Conservation (phyloP, 2,888 invertebrate species). For the Papilio protenor region DNA sequence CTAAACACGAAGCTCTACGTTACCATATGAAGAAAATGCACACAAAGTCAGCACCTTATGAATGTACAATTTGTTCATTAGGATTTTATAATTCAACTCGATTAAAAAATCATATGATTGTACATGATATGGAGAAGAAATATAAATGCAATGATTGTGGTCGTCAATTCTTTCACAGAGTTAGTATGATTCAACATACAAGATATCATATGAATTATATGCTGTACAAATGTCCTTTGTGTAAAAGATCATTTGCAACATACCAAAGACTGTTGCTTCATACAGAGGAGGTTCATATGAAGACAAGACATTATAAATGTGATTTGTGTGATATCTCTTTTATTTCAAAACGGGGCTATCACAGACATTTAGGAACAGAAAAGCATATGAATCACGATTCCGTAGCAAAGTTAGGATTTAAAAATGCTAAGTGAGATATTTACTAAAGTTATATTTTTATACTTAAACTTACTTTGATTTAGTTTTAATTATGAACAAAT, state of each 20-base stretch:
- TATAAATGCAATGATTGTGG: conserved; percentile 51
- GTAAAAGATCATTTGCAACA: conserved; percentile 25
- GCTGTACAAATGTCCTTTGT: conserved; percentile 48
- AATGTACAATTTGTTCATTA: conserved; percentile 50
- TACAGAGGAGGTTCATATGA: conserved; percentile 30
- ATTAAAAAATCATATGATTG: conserved; percentile 44
- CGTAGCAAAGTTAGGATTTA: neutral
- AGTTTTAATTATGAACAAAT: neutral
- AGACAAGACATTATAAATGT: conserved; percentile 38
- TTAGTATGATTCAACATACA: conserved; percentile 45
- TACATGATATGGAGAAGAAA: conserved; percentile 46
- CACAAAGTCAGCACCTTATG: conserved; percentile 48
- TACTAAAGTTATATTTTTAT: neutral
- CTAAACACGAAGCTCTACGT: neutral
- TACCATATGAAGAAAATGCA: conserved; percentile 52
- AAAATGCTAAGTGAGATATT: neutral
- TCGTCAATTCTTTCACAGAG: conserved; percentile 11
- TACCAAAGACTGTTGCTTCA: conserved; percentile 33
- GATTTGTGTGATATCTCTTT: conserved; percentile 36
- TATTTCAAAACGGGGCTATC: neutral
- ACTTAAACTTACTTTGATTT: neutral
- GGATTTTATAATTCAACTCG: conserved; percentile 42
- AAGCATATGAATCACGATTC: neutral
- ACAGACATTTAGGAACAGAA: neutral
- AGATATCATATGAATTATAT: conserved; percentile 47